Evolutionary conservation across 2,113 vertebrate genomes (phyloP).

Genomic region (Verasper variegatus): DNA sequence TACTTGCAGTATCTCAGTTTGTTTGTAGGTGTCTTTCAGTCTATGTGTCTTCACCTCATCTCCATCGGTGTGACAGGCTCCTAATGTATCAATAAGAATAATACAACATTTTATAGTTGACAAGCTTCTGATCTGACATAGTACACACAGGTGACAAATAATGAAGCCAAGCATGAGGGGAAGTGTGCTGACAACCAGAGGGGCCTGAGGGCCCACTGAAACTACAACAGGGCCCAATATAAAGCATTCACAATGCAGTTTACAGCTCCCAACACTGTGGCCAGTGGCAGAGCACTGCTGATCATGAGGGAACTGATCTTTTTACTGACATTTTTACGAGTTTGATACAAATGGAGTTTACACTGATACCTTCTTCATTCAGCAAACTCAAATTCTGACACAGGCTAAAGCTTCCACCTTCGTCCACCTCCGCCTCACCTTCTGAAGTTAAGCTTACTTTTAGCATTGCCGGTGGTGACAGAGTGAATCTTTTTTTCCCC

Average conservation of each 20-base stretch:
- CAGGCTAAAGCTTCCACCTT: not conserved
- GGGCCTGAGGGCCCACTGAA: not conserved
- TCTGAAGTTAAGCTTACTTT: not conserved
- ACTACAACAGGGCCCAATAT: constrained; percentile 3
- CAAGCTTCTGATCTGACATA: not conserved
- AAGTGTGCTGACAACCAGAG: constrained; percentile 7
- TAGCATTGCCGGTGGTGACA: too few relatives aligned
- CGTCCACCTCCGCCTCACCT: too few relatives aligned
- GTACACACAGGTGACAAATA: not conserved
- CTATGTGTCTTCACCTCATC: not conserved
- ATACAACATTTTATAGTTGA: not conserved
- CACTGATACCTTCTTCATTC: not conserved
- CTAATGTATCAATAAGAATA: not conserved
- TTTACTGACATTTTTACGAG: not conserved
- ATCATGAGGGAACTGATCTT: not conserved
- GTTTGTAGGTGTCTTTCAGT: constrained; percentile 7
- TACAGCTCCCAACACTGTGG: constrained; percentile 1
- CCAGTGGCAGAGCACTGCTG: not conserved
- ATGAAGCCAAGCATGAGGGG: not conserved
- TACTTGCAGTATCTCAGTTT: constrained; percentile 2
- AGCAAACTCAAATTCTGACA: not conserved
- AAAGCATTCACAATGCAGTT: constrained; percentile 1
- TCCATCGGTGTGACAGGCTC: not conserved
- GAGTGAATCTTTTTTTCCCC: too few relatives aligned
- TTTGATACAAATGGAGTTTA: not conserved